Evolutionary conservation across 1,140 invertebrate species (phyloP).

Genomic region (Trissolcus basalis): DNA sequence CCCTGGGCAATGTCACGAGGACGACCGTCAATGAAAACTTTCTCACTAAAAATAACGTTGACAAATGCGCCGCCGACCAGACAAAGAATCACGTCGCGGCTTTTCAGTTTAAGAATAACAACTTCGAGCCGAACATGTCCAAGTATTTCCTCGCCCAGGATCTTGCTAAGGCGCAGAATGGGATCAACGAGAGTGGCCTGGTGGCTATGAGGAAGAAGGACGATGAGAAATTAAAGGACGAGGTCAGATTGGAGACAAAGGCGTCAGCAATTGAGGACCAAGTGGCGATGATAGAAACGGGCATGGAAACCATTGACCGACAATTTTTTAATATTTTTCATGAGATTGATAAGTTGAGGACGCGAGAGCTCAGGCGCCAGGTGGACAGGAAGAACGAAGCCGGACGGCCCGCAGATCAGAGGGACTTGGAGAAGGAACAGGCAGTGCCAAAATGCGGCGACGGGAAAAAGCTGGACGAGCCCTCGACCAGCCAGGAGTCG

Average conservation of each 20-base stretch:
- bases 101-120: conserved; percentile 17
- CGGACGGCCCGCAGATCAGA: conserved; percentile 77
- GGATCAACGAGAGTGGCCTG: conserved; percentile 4
- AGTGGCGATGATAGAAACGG: conserved; percentile 18
- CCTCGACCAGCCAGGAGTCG: conserved; percentile 26
- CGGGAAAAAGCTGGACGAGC: conserved; percentile 44
- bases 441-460: conserved; percentile 78
- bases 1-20: conserved; percentile 78
- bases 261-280: not conserved
- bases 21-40: conserved; percentile 77
- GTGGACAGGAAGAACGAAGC: conserved; percentile 54
- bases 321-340: conserved; percentile 70
- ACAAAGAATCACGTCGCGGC: conserved; percentile 7
- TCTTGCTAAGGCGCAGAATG: conserved; percentile 18
- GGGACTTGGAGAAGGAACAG: conserved; percentile 82
- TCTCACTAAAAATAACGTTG: conserved; percentile 64
- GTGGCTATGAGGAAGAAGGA: conserved; percentile 4
- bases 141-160: conserved; percentile 63
- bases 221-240: not conserved
- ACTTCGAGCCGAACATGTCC: conserved; percentile 48
- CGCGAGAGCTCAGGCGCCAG: conserved; percentile 38
- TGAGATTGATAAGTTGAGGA: conserved; percentile 67
- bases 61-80: conserved; percentile 16
- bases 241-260: conserved; percentile 2
- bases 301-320: conserved; percentile 58